Conservation (phyloP, 1,140 invertebrate genomes). For the Pogonognathellus flavescens region DNA sequence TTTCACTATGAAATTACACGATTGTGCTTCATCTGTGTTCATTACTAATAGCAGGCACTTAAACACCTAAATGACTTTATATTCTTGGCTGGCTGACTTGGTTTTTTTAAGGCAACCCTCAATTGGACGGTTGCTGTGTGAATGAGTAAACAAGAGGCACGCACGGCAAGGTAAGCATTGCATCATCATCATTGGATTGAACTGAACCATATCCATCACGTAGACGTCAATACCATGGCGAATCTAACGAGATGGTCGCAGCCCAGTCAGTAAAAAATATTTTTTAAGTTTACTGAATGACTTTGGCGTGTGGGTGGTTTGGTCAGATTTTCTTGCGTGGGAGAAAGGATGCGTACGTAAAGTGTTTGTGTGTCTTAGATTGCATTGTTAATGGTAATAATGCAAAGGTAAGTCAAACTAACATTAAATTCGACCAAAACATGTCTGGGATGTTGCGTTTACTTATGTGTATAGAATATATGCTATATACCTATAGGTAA, state of each 20-base stretch:
- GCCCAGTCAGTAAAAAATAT: not conserved
- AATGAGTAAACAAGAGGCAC: constrained; percentile 9
- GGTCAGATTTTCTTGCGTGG: not conserved
- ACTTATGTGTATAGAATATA: no score
- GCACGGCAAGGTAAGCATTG: not conserved
- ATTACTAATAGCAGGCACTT: constrained; percentile 21
- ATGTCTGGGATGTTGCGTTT: no score
- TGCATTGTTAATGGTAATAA: not conserved
- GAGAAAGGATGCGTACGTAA: constrained; percentile 3
- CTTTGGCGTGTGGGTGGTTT: constrained; percentile 32
- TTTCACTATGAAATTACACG: constrained; percentile 28
- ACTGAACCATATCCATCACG: constrained; percentile 29
- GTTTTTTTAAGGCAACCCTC: not conserved
- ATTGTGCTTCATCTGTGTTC: constrained; percentile 10
- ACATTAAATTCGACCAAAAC: no score
- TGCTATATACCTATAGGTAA: no score
- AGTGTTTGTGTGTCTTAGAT: not conserved
- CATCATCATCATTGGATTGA: constrained; percentile 16
- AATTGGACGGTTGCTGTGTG: not conserved
- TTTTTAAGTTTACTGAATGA: constrained; percentile 24
- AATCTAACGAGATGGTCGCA: constrained; percentile 11
- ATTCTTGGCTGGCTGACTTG: constrained; percentile 13
- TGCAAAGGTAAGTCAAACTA: no score
- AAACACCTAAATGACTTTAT: constrained; percentile 32
- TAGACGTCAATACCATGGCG: not conserved